These are phyloP conservation scores for Ommatoiulus sabulosus DNA, from an alignment of 2,888 invertebrate species.

Conservation along the genomic window DNA sequence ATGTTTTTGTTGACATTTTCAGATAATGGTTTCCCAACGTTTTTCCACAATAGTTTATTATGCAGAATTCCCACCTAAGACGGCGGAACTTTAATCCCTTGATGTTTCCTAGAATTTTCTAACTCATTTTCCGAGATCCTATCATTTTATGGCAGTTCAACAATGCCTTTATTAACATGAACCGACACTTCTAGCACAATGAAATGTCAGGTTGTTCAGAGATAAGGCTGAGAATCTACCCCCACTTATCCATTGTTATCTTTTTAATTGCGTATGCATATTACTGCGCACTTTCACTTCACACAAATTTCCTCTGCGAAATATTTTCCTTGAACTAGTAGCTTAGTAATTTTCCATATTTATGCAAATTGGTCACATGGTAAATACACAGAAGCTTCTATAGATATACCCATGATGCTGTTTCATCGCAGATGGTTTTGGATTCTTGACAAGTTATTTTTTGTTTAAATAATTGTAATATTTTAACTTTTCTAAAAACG, in stretches of 20 bases:
- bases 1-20: not conserved
- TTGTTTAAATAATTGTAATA: too few species aligned
- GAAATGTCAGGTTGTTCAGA: not conserved
- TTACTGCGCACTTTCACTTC: not conserved
- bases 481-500: too few species aligned
- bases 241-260: not conserved
- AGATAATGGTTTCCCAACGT: not conserved
- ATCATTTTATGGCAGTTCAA: not conserved
- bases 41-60: not conserved
- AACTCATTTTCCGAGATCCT: not conserved
- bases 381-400: too few species aligned
- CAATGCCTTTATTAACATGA: not conserved
- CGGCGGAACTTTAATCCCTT: not conserved
- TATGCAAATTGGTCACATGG: not conserved
- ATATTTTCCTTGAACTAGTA: not conserved
- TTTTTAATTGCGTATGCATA: not conserved
- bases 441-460: too few species aligned
- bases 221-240: not conserved
- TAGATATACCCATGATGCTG: too few species aligned
- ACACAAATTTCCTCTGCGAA: not conserved
- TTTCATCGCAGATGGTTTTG: too few species aligned
- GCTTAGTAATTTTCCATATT: not conserved
- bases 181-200: not conserved
- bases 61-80: not conserved
- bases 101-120: not conserved